A percentile compares a stretch with the other conserved stretches of the same genome.
Evolutionary conservation across 2,113 vertebrate species (phyloP).

Genomic region (Callipepla californica): DNA sequence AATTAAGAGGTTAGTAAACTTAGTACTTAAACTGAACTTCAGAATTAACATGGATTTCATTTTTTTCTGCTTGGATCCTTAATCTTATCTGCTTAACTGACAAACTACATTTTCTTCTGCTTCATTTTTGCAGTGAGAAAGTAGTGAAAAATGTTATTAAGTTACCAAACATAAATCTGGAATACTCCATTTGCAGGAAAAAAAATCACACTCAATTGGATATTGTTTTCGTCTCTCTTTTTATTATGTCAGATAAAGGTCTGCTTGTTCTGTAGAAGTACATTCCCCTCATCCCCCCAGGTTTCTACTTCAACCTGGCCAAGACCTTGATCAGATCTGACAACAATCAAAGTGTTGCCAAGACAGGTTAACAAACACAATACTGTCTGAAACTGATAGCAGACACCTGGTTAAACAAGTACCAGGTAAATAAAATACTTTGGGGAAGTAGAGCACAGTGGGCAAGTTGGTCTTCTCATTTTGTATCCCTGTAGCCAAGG

Average conservation of each 20-base stretch:
- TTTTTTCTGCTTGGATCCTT: neutral
- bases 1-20: neutral
- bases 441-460: neutral
- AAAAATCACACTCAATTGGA: neutral
- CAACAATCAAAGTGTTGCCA: neutral
- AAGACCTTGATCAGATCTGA: neutral
- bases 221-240: neutral
- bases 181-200: neutral
- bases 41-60: neutral
- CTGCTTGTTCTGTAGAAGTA: neutral
- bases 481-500: neutral
- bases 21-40: neutral
- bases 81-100: accelerated
- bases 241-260: neutral
- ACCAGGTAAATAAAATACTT: neutral
- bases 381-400: neutral
- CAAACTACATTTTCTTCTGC: neutral
- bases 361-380: neutral
- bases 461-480: accelerated
- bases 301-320: neutral
- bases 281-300: no score
- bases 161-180: neutral
- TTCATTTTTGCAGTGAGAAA: neutral
- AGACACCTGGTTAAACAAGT: neutral
- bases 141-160: accelerated